Evolutionary conservation across 2,797 vertebrate genomes (phyloP).

Genomic region (Agapornis canus): DNA sequence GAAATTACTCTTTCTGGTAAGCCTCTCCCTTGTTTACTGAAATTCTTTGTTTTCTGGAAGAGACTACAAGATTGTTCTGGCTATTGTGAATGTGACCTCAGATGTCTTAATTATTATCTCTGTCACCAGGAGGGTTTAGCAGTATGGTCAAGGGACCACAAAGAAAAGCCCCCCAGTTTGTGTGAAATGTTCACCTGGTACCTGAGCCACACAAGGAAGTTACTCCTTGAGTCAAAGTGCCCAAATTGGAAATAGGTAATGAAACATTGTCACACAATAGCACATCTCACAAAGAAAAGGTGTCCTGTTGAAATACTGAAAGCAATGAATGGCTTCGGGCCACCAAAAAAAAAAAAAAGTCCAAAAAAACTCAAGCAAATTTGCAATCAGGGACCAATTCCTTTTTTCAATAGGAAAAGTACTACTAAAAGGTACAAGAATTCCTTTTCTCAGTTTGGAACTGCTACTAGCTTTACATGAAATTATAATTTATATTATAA

Average conservation of each 20-base stretch:
- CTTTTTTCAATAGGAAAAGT: neutral
- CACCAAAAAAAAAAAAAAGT: neutral
- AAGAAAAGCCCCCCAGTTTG: neutral
- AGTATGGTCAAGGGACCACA: neutral
- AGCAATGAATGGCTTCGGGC: neutral
- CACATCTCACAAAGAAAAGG: neutral
- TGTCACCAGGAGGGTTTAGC: neutral
- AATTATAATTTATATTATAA: neutral
- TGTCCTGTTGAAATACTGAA: neutral
- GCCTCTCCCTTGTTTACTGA: slow-evolving; percentile 51
- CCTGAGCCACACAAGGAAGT: neutral
- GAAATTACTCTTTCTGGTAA: slow-evolving; percentile 11
- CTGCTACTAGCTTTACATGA: neutral
- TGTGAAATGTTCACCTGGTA: neutral
- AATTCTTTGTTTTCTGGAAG: neutral
- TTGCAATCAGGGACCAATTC: neutral
- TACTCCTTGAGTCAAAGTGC: neutral
- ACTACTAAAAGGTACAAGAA: neutral
- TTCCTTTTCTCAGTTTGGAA: neutral
- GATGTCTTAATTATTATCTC: neutral
- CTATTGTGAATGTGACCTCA: neutral
- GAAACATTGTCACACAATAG: neutral
- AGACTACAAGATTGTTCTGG: neutral
- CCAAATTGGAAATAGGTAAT: neutral
- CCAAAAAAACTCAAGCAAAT: neutral